phyloP scores from a whole-genome alignment of 2,113 vertebrate genomes.

The Cepphus grylle region DNA sequence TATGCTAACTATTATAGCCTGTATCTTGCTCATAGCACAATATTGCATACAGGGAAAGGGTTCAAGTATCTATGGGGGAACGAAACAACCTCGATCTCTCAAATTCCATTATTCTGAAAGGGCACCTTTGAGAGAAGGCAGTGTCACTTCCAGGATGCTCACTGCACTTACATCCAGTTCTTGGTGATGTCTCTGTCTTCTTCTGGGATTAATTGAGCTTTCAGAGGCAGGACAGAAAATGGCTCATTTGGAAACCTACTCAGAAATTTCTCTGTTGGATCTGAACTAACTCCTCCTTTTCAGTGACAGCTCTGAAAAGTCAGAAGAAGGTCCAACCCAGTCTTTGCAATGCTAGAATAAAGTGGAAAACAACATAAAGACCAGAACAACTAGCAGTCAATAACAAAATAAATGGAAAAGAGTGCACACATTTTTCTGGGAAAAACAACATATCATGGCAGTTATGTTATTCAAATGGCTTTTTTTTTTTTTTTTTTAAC shows the following conservation, averaged over 20 bases:
- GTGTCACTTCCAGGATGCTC: background rate
- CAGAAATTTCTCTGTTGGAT: background rate
- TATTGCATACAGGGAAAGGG: background rate
- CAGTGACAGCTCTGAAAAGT: background rate
- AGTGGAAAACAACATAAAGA: background rate
- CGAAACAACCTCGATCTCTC: background rate
- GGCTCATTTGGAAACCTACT: background rate
- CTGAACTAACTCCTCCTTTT: background rate
- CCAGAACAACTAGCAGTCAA: background rate
- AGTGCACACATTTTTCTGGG: background rate
- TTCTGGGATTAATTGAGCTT: background rate
- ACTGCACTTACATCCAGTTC: background rate
- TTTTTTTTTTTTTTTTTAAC: background rate
- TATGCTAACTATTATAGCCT: background rate
- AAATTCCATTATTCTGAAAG: background rate
- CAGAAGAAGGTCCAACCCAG: background rate
- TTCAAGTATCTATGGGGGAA: background rate
- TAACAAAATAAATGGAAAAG: background rate
- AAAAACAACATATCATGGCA: background rate
- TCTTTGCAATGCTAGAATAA: background rate
- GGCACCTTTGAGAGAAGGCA: background rate
- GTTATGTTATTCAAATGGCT: background rate
- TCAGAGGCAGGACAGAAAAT: background rate
- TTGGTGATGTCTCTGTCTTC: background rate
- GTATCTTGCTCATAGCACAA: background rate